Percentiles rank a stretch among this genome's conserved stretches.
phyloP scores from a whole-genome alignment of 2,888 invertebrate species.

The Heterodera filipjevi region DNA sequence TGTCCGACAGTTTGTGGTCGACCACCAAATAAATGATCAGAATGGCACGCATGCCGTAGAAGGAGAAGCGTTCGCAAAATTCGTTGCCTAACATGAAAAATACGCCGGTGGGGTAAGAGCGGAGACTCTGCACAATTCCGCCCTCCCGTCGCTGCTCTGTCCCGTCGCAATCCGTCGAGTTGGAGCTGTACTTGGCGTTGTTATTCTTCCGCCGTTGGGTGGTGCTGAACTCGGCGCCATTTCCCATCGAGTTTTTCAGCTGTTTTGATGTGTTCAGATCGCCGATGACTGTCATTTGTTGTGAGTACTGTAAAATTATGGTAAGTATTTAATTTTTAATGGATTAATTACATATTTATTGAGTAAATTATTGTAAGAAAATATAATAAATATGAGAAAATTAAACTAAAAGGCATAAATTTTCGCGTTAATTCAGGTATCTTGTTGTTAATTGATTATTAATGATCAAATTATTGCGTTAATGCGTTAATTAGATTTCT shows the following conservation, averaged over 20 bases:
- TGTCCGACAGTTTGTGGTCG: slow-evolving; percentile 57
- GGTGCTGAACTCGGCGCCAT: background rate
- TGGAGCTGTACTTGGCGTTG: background rate
- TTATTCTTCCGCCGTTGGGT: background rate
- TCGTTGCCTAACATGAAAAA: slow-evolving; percentile 94
- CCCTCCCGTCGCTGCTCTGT: slow-evolving; percentile 9
- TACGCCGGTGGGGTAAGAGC: slow-evolving; percentile 68
- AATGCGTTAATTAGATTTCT: no score
- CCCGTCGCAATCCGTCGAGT: slow-evolving; percentile 1
- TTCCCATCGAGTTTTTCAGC: background rate
- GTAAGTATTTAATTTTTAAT: background rate
- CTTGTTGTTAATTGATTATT: no score
- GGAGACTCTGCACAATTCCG: slow-evolving; percentile 29
- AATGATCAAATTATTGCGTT: no score
- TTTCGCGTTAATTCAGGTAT: no score
- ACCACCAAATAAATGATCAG: slow-evolving; percentile 60
- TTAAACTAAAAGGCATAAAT: no score
- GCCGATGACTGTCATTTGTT: slow-evolving; percentile 13
- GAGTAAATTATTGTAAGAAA: no score
- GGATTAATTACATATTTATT: no score
- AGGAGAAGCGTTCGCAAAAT: slow-evolving; percentile 71
- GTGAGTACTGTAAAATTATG: background rate
- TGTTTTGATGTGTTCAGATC: background rate
- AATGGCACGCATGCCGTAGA: slow-evolving; percentile 65
- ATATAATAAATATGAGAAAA: no score